phyloP scores from a whole-genome alignment of 2,797 vertebrate genomes.

The Pseudotriccus pelzelni region DNA sequence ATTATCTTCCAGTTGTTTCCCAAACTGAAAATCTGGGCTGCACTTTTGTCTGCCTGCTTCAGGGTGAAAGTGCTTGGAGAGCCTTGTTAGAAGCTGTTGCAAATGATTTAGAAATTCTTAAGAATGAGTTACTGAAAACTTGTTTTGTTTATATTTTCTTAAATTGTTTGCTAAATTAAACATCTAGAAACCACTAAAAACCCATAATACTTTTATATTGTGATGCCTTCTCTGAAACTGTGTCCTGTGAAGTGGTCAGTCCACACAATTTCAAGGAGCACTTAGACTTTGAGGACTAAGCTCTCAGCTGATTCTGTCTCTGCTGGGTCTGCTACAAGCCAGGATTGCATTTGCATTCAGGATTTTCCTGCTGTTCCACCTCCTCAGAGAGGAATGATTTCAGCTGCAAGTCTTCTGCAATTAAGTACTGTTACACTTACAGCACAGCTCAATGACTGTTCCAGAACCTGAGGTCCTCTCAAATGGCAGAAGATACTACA shows the following conservation, averaged over 20 bases:
- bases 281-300: background rate
- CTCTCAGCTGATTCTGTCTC: background rate
- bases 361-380: background rate
- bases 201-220: background rate
- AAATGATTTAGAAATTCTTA: background rate
- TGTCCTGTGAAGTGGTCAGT: background rate
- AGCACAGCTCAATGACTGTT: accelerated
- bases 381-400: background rate
- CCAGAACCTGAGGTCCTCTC: background rate
- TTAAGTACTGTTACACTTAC: accelerated
- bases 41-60: background rate
- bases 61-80: background rate
- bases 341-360: background rate
- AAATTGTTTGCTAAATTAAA: background rate
- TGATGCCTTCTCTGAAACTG: background rate
- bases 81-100: background rate
- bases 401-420: background rate
- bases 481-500: background rate
- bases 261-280: background rate
- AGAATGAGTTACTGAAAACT: background rate
- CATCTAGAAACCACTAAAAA: background rate
- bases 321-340: background rate
- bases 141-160: background rate
- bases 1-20: background rate
- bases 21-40: background rate